Evolutionary conservation across 2,113 vertebrate genomes (phyloP).

Genomic region (Sciurus niger): DNA sequence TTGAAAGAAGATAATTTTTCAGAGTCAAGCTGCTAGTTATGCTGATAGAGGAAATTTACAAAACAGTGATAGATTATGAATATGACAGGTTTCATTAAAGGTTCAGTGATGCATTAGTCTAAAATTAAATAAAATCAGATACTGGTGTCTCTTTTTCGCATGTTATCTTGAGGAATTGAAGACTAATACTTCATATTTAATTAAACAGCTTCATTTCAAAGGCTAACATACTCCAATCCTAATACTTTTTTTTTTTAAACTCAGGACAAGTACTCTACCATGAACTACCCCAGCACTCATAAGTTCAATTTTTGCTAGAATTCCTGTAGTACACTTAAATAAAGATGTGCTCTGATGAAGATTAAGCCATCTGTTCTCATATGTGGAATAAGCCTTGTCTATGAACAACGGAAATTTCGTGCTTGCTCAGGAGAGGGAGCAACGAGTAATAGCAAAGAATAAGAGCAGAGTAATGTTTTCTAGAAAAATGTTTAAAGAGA

Average conservation of each 20-base stretch:
- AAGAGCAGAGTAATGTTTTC: not conserved
- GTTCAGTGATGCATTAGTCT: not conserved
- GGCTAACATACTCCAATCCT: not conserved
- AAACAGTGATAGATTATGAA: not conserved
- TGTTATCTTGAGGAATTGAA: constrained; percentile 49
- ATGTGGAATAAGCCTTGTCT: constrained; percentile 27
- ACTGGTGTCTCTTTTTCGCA: not conserved
- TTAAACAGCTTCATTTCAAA: constrained; percentile 56
- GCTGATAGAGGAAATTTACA: not conserved
- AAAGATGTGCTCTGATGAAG: not conserved
- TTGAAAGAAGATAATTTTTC: not conserved
- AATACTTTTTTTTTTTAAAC: not conserved
- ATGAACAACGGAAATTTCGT: constrained; percentile 69
- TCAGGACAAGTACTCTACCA: too few relatives aligned
- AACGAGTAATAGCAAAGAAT: constrained; percentile 67
- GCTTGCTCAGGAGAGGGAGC: not conserved
- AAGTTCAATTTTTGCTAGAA: constrained; percentile 44
- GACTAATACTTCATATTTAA: constrained; percentile 25
- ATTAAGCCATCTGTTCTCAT: constrained; percentile 23
- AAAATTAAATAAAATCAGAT: constrained; percentile 37
- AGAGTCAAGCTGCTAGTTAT: not conserved
- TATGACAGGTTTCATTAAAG: not conserved
- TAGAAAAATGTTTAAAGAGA: constrained; percentile 28
- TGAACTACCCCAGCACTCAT: too few relatives aligned
- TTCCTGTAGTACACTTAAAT: constrained; percentile 10